Percentiles rank a stretch among this genome's conserved stretches.
Evolutionary conservation across 2,888 invertebrate genomes (phyloP).

Genomic region (Ariolimax columbianus): DNA sequence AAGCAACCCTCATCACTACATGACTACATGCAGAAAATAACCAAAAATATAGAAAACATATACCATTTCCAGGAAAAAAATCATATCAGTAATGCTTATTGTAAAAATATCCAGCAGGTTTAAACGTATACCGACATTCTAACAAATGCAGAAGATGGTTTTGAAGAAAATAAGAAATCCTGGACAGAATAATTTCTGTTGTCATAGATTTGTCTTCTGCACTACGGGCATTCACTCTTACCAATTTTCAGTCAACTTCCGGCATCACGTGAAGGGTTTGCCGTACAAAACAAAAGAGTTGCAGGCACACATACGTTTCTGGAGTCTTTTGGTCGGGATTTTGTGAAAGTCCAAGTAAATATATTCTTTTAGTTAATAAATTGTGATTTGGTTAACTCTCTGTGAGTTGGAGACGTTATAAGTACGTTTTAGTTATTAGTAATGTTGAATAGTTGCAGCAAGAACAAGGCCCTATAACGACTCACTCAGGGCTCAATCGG

Average conservation of each 20-base stretch:
- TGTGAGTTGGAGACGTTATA: background rate
- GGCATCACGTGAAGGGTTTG: constrained; percentile 47
- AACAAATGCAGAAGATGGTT: constrained; percentile 4
- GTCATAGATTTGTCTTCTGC: constrained; percentile 43
- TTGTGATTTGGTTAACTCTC: background rate
- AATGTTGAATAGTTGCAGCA: no score
- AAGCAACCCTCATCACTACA: no score
- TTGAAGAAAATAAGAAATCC: constrained; percentile 7
- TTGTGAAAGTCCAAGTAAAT: background rate
- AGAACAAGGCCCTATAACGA: no score
- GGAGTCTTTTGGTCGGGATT: background rate
- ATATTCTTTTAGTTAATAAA: background rate
- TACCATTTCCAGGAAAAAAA: constrained; percentile 20
- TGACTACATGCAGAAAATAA: background rate
- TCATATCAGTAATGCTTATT: background rate
- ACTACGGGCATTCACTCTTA: constrained; percentile 44
- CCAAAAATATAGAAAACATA: background rate
- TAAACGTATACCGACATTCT: background rate
- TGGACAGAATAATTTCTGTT: constrained; percentile 26
- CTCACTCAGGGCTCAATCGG: no score
- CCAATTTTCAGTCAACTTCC: constrained; percentile 10
- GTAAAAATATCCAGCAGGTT: background rate
- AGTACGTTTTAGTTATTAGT: background rate
- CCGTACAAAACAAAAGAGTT: constrained; percentile 21
- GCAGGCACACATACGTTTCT: background rate